A percentile compares a stretch with the other conserved stretches of the same genome.
Evolutionary conservation across 2,888 invertebrate genomes (phyloP).

Genomic region (Tachina fera): DNA sequence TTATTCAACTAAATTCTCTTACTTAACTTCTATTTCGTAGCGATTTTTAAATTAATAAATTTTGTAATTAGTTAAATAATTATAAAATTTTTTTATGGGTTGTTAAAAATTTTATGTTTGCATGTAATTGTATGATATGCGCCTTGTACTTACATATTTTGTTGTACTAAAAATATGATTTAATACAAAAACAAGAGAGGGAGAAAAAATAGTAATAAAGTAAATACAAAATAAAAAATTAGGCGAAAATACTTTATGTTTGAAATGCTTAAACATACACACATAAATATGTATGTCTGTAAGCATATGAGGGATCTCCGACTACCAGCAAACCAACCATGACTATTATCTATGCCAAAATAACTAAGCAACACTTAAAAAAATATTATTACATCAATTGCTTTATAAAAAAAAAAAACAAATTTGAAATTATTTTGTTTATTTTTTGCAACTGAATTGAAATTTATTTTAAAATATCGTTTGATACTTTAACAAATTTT

Average conservation of each 20-base stretch:
- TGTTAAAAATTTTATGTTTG: conserved; percentile 29
- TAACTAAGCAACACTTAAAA: conserved; percentile 22
- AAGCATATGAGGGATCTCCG: conserved; percentile 11
- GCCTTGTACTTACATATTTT: not conserved
- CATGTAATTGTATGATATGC: conserved; percentile 24
- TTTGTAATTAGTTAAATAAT: conserved; percentile 55
- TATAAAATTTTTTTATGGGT: conserved; percentile 46
- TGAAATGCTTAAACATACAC: not conserved
- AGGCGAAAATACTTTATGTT: conserved; percentile 36
- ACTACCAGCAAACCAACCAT: conserved; percentile 57
- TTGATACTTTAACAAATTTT: not conserved
- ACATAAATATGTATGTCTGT: not conserved
- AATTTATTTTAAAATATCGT: not conserved
- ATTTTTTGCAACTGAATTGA: not conserved
- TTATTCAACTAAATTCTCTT: conserved; percentile 25
- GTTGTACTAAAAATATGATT: conserved; percentile 44
- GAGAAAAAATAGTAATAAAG: not conserved
- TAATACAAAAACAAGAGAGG: conserved; percentile 14
- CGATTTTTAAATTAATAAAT: conserved; percentile 29
- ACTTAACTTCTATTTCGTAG: conserved; percentile 23
- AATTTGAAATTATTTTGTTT: conserved; percentile 30
- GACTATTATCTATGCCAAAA: conserved; percentile 63
- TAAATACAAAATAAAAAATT: conserved; percentile 46
- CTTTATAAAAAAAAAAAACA: conserved; percentile 32
- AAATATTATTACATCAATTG: conserved; percentile 55